Base-by-base conservation (phyloP, 53 echinoderm and acorn worm species). In the Holothuria leucospilota region DNA sequence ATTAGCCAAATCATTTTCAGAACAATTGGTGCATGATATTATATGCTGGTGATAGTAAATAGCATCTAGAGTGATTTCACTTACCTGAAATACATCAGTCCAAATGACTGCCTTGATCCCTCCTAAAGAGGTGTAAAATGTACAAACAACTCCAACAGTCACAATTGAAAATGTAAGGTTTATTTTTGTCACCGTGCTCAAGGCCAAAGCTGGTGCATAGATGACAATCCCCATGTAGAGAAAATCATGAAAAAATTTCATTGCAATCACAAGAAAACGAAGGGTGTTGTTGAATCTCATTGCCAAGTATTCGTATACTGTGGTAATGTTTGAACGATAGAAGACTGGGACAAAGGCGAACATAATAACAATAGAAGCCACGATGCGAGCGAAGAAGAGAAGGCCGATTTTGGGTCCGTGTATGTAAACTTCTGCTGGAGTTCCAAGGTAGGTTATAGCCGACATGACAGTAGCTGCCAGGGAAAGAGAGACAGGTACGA, bases 141-240 rank as follows among this genome's bases (percentile, higher is more conserved):
- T 82, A 39, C 82, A 82, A 21, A 65, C 63, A 8, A 82, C 63
- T 25, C 82, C 82, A 82, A 82, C 51, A n/a, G 82, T 42, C 29
- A 82, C 20, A 34, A 82, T 82, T 40, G 82, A 82, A 51, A 65
- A 63, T 5, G 82, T 2, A 9, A 82, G 51, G 26, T 27, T 82
- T 39, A 82, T 82, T 34, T 64, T 64, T 13, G 82, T 39, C n/a
- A 64, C 82, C 29, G 65, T 64, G 41, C 82, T 82, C 20, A 82
- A 51, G 20, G 82, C 82, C n/a, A 82, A 23, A 1, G 82, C 82
- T 20, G 82, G 82, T 15, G 82, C 63, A 27, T 82, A 82, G 4
- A 82, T n/a, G 1, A 82, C 82, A 21, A 82, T 82, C 40, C 82
- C 82, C 82, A 82, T 82, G 40, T 82, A 82, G 18, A 82, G 38